These are phyloP conservation scores for Sycophila texana DNA, from an alignment of 2,888 invertebrate species.

Conservation along the genomic window DNA sequence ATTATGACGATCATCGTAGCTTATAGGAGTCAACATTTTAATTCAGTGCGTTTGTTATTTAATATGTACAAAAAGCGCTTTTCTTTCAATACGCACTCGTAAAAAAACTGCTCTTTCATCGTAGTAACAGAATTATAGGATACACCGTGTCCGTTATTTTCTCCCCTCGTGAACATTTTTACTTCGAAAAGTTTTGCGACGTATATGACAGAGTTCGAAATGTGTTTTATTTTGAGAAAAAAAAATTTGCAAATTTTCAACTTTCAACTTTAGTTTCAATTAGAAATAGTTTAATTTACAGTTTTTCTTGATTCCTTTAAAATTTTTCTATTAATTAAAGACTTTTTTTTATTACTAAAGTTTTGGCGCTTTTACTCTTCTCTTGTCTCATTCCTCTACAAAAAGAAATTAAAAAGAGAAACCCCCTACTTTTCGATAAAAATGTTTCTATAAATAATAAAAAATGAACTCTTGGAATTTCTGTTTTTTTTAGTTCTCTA, in stretches of 20 bases:
- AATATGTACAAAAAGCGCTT: conserved; percentile 46
- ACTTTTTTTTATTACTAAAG: conserved; percentile 2
- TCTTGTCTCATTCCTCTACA: conserved; percentile 7
- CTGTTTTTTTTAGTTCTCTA: conserved; percentile 24
- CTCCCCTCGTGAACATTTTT: conserved; percentile 27
- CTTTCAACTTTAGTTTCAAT: neutral
- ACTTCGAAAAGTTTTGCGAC: conserved; percentile 34
- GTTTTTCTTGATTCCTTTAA: conserved; percentile 6
- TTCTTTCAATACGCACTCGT: conserved; percentile 34
- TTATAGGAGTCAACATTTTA: conserved; percentile 49
- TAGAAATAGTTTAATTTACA: neutral
- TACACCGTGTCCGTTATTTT: conserved; percentile 29
- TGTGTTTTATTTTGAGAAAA: neutral
- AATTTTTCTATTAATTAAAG: neutral
- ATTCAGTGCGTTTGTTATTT: conserved; percentile 48
- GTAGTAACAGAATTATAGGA: conserved; percentile 31
- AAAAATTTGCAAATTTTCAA: neutral
- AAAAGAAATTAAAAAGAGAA: conserved; percentile 1
- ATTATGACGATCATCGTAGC: conserved; percentile 33
- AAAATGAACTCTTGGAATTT: conserved; percentile 29
- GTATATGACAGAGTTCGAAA: conserved; percentile 23
- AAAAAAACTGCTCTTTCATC: conserved; percentile 43
- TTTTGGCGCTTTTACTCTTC: conserved; percentile 5
- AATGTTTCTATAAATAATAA: conserved; percentile 31
- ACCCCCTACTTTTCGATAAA: conserved; percentile 33